Conservation (phyloP, 53 echinoderm and acorn worm genomes). For the Henricia sp. region DNA sequence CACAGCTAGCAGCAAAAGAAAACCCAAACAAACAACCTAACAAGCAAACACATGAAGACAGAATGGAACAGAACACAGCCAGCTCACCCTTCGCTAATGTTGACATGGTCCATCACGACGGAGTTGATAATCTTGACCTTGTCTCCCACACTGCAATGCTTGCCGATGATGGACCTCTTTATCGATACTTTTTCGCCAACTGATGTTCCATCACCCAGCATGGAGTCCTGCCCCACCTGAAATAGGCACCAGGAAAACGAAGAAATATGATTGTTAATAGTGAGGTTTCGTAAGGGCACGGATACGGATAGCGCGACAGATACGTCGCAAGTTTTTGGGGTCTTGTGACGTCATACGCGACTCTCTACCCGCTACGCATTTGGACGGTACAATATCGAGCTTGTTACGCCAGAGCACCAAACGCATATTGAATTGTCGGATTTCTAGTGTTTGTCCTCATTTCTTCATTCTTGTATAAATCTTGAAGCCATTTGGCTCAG, state of each 20-base stretch:
- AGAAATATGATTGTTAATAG: not conserved
- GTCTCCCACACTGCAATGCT: slow-evolving; percentile 94
- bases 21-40: not conserved
- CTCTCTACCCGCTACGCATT: too few relatives aligned
- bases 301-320: too few relatives aligned
- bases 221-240: slow-evolving; percentile 94
- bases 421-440: too few relatives aligned
- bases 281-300: too few relatives aligned
- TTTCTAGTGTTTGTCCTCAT: too few relatives aligned
- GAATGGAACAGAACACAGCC: not conserved
- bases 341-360: too few relatives aligned
- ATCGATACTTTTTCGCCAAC: slow-evolving; percentile 91
- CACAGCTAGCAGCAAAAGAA: too few relatives aligned
- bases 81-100: slow-evolving; percentile 94
- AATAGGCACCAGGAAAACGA: not conserved
- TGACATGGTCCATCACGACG: slow-evolving; percentile 97
- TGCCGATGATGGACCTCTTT: slow-evolving; percentile 93
- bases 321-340: too few relatives aligned
- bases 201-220: slow-evolving; percentile 87
- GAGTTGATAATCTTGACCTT: slow-evolving; percentile 93
- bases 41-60: not conserved
- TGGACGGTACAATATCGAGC: too few relatives aligned
- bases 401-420: too few relatives aligned
- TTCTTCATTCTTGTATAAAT: too few relatives aligned
- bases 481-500: too few relatives aligned